phyloP scores from a whole-genome alignment of 2,113 vertebrate genomes.

The Salvelinus sp. region DNA sequence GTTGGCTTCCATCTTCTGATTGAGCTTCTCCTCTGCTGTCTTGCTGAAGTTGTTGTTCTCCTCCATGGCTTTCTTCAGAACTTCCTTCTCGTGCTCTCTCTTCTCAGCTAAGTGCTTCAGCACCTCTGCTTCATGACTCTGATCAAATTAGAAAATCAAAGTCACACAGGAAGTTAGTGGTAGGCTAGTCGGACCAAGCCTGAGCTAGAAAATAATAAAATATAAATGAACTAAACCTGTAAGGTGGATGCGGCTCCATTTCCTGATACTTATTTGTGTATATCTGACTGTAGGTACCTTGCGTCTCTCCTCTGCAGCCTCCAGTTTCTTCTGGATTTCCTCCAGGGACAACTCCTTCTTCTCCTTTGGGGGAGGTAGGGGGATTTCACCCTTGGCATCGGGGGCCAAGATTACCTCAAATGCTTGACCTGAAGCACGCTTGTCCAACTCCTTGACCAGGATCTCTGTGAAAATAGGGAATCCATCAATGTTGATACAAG shows the following conservation, averaged over 20 bases:
- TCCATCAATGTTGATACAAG: neutral
- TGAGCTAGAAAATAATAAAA: neutral
- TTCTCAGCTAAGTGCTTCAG: constrained; percentile 94
- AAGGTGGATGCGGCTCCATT: neutral
- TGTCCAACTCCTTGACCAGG: constrained; percentile 93
- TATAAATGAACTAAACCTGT: neutral
- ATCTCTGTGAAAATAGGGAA: constrained; percentile 75
- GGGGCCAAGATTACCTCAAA: constrained; percentile 93
- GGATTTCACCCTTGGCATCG: constrained; percentile 86
- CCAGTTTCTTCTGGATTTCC: constrained; percentile 92
- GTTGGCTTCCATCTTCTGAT: constrained; percentile 94
- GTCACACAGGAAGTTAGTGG: no score
- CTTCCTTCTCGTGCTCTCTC: constrained; percentile 93
- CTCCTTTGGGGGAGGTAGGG: constrained; percentile 82
- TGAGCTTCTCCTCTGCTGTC: constrained; percentile 91
- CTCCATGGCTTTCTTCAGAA: constrained; percentile 92
- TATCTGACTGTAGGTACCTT: constrained; percentile 76
- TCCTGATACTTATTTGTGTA: neutral
- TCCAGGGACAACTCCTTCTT: constrained; percentile 93
- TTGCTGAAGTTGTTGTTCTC: constrained; percentile 95
- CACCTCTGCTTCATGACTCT: constrained; percentile 91
- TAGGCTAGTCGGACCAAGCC: no score
- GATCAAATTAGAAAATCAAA: neutral
- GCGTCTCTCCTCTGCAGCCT: constrained; percentile 92
- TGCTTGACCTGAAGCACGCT: constrained; percentile 91